These are phyloP conservation scores for Cabera pusaria DNA, from an alignment of 2,888 invertebrate species.

Conservation along the genomic window DNA sequence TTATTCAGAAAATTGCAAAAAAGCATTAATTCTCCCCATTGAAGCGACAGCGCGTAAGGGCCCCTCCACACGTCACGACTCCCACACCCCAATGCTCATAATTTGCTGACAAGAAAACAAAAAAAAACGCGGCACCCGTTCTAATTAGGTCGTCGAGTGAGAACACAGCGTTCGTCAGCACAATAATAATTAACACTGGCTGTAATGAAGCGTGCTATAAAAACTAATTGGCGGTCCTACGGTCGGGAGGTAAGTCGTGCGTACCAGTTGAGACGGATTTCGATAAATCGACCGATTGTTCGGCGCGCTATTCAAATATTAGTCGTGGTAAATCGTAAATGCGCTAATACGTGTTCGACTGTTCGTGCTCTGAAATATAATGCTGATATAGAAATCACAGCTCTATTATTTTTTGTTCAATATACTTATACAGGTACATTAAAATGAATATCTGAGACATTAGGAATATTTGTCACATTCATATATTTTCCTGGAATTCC, in stretches of 20 bases:
- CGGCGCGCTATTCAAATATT: constrained; percentile 29
- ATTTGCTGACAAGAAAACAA: constrained; percentile 72
- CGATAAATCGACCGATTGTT: constrained; percentile 51
- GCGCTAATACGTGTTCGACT: too few relatives aligned
- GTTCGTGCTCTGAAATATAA: too few relatives aligned
- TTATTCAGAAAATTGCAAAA: too few relatives aligned
- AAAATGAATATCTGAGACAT: too few relatives aligned
- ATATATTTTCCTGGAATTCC: too few relatives aligned
- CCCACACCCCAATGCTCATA: constrained; percentile 64
- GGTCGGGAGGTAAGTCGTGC: constrained; percentile 47
- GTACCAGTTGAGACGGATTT: constrained; percentile 48
- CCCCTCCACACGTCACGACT: constrained; percentile 49
- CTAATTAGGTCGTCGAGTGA: constrained; percentile 81
- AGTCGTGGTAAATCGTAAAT: constrained; percentile 4
- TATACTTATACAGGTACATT: too few relatives aligned
- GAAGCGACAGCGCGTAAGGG: constrained; percentile 28
- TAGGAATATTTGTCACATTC: too few relatives aligned
- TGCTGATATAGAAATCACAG: too few relatives aligned
- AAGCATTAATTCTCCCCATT: too few relatives aligned
- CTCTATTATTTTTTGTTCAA: too few relatives aligned
- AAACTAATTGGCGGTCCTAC: constrained; percentile 79
- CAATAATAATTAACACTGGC: constrained; percentile 82
- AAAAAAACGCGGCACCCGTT: constrained; percentile 65
- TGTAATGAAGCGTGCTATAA: constrained; percentile 80
- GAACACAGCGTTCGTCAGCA: constrained; percentile 78